These are phyloP conservation scores for Pseudolycoriella hygida DNA, from an alignment of 2,888 invertebrate genomes.

Conservation along the genomic window DNA sequence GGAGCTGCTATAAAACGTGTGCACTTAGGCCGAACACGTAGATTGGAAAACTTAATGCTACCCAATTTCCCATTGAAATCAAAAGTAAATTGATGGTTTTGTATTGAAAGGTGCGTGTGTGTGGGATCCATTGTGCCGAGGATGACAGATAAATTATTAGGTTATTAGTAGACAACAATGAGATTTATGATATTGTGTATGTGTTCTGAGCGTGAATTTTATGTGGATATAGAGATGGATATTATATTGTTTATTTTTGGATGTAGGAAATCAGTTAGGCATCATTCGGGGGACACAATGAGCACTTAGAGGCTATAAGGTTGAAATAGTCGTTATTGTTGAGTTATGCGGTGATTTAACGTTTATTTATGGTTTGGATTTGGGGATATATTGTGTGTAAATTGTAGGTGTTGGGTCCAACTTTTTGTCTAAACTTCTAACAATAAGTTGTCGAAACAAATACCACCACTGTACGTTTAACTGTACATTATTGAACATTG, in stretches of 20 bases:
- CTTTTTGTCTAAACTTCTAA: no score
- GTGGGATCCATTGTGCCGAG: neutral
- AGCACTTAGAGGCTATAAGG: no score
- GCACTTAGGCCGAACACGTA: neutral
- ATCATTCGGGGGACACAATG: neutral
- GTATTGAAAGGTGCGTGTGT: constrained; percentile 3
- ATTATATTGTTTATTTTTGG: neutral
- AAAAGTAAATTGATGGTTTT: constrained; percentile 3
- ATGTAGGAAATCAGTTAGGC: neutral
- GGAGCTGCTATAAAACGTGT: neutral
- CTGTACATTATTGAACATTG: no score
- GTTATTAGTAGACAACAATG: constrained; percentile 2
- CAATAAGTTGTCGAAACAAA: no score
- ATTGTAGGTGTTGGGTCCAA: no score
- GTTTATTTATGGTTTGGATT: no score
- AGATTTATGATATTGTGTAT: neutral
- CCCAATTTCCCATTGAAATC: constrained; percentile 3
- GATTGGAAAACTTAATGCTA: neutral
- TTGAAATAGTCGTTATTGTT: no score
- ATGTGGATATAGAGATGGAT: neutral
- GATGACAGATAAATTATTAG: constrained; percentile 1
- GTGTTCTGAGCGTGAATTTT: neutral
- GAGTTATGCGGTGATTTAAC: no score
- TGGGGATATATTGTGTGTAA: no score
- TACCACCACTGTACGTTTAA: no score